Evolutionary conservation across 2,797 vertebrate species (phyloP).

Genomic region (Pipistrellus pipistrellus): DNA sequence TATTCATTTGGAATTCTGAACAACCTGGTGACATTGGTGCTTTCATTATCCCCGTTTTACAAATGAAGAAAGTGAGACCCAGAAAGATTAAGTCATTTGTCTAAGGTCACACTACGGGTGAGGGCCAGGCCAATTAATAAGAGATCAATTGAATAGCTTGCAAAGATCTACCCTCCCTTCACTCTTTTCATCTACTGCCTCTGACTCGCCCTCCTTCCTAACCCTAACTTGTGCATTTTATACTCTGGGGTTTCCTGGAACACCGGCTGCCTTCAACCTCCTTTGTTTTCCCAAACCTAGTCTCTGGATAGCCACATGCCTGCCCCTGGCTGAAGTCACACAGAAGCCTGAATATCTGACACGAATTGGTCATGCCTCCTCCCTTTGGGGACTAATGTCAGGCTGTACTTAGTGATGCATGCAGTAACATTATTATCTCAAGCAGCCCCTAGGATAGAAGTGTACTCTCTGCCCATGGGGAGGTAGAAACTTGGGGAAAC

Average conservation of each 20-base stretch:
- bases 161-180: neutral
- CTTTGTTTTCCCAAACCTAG: constrained; percentile 8
- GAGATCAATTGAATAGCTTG: neutral
- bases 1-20: constrained; percentile 21
- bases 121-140: neutral
- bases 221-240: neutral
- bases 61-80: constrained; percentile 23
- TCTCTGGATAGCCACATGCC: neutral
- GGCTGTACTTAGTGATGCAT: neutral
- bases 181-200: neutral
- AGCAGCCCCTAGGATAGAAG: neutral
- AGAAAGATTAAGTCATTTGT: constrained; percentile 29
- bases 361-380: constrained; percentile 3
- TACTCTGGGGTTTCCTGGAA: neutral
- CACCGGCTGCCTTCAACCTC: neutral
- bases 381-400: constrained; percentile 58
- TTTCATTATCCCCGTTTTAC: constrained; percentile 10
- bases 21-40: neutral
- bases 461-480: neutral
- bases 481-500: constrained; percentile 40
- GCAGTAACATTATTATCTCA: constrained; percentile 40
- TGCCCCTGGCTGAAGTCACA: constrained; percentile 17
- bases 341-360: constrained; percentile 63
- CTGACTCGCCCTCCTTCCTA: neutral
- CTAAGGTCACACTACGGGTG: neutral